A percentile compares a stretch with the other conserved stretches of the same genome.
These are phyloP conservation scores for Monodelphis domestica DNA, from an alignment of 2,797 vertebrate genomes.

Conservation along the genomic window DNA sequence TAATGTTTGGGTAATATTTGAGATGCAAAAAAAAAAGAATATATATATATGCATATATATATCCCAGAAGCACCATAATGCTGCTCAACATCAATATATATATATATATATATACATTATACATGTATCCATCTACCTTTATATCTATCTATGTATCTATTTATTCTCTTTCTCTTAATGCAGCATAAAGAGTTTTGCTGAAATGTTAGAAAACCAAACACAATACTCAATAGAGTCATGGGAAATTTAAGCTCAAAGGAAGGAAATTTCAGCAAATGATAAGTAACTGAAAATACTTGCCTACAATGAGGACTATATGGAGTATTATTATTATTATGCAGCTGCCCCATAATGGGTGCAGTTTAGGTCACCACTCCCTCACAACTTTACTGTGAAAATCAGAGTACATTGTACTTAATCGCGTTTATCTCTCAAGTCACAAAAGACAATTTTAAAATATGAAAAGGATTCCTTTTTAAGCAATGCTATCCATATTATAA, in stretches of 20 bases:
- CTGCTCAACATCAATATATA: not conserved
- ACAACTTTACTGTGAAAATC: not conserved
- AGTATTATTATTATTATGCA: not conserved
- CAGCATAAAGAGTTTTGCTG: not conserved
- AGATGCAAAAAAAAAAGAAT: too few species aligned
- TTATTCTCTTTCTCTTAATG: not conserved
- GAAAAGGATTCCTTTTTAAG: not conserved
- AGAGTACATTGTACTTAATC: conserved; percentile 14
- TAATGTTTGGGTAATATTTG: too few species aligned
- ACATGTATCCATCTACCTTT: too few species aligned
- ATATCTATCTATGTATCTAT: not conserved
- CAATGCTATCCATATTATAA: not conserved
- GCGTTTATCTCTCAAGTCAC: not conserved
- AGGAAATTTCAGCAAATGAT: not conserved
- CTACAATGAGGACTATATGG: not conserved
- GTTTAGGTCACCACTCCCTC: not conserved
- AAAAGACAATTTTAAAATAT: not conserved
- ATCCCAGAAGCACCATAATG: too few species aligned
- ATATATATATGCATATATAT: too few species aligned
- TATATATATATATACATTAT: too few species aligned
- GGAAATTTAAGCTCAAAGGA: conserved; percentile 1
- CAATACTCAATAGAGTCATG: not conserved
- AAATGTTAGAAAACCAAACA: not conserved
- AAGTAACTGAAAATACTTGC: not conserved
- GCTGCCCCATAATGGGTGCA: not conserved